These are phyloP conservation scores for Hippolais icterina DNA, from an alignment of 2,113 vertebrate species.

Conservation along the genomic window DNA sequence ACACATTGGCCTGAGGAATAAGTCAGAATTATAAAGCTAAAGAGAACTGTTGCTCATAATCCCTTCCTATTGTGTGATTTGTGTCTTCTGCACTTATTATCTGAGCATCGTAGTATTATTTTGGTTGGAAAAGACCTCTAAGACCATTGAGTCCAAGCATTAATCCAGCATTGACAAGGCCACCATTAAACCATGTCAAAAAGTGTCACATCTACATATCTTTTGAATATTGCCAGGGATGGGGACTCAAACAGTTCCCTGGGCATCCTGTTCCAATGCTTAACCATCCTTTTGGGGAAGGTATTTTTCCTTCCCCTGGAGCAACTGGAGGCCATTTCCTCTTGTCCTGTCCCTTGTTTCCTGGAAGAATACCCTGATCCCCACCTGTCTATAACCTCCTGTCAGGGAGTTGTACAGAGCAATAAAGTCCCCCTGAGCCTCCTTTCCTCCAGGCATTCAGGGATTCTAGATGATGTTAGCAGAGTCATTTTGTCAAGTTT, in stretches of 20 bases:
- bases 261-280: not conserved
- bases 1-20: not conserved
- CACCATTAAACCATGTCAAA: not conserved
- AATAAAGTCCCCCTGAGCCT: fast-evolving
- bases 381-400: not conserved
- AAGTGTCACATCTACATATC: not conserved
- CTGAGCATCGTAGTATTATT: not conserved
- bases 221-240: not conserved
- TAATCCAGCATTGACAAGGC: not conserved
- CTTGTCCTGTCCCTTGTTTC: not conserved
- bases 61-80: not conserved
- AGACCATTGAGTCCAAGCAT: not conserved
- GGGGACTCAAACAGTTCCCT: not conserved
- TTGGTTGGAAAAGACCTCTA: not conserved
- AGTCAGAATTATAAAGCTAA: not conserved
- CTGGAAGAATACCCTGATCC: not conserved
- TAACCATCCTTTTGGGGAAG: not conserved
- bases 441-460: not conserved
- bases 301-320: not conserved
- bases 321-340: not conserved
- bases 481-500: not conserved
- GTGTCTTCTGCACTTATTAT: not conserved
- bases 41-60: not conserved
- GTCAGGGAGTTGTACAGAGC: not conserved
- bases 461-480: not conserved